phyloP scores from a whole-genome alignment of 2,113 vertebrate genomes.

The Sebastes schlegelii region DNA sequence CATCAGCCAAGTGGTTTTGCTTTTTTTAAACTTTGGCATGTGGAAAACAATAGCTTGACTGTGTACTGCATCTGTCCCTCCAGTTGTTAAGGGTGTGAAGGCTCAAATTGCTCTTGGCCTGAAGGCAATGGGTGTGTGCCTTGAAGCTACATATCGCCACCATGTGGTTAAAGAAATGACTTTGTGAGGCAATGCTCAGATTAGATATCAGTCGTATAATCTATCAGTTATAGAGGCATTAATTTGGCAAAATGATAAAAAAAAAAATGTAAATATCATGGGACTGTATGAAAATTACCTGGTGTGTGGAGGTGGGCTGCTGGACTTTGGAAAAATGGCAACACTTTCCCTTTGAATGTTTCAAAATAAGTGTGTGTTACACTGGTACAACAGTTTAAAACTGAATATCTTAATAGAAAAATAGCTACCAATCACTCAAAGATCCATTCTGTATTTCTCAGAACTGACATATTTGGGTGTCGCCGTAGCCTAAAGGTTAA shows the following conservation, averaged over 20 bases:
- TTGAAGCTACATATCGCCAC: conserved; percentile 39
- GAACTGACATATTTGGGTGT: neutral
- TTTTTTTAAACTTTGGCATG: neutral
- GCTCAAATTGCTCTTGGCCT: conserved; percentile 9
- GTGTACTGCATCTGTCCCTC: conserved; percentile 21
- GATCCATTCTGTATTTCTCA: neutral
- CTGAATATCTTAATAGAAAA: no score
- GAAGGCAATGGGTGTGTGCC: neutral
- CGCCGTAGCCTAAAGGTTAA: neutral
- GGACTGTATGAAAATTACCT: no score
- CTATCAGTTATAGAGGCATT: neutral
- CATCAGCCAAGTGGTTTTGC: neutral
- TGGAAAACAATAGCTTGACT: conserved; percentile 34
- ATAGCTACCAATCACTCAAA: neutral
- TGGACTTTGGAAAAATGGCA: no score
- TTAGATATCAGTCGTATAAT: neutral
- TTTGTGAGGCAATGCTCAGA: neutral
- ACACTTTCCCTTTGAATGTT: no score
- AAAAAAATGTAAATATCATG: no score
- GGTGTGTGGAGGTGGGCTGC: no score
- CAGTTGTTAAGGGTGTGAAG: conserved; percentile 31
- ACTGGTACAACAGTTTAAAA: no score
- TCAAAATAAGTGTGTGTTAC: no score
- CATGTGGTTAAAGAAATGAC: conserved; percentile 49
- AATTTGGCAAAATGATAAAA: neutral